Evolutionary conservation across 2,113 vertebrate species (phyloP), one percentile per base, ranked within the genome.

Genomic region (Anhinga anhinga): DNA sequence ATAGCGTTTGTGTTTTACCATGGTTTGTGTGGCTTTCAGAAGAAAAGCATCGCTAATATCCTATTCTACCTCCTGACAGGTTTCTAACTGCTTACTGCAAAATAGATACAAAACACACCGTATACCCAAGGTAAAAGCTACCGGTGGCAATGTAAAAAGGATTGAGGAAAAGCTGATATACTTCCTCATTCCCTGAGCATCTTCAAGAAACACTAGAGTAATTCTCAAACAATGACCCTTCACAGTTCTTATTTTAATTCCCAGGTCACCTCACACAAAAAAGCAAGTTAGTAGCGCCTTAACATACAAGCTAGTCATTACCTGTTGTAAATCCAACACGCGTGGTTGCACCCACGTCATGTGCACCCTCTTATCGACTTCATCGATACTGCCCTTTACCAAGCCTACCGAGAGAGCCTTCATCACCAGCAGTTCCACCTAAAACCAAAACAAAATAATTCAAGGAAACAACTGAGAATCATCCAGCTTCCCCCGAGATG

Each of bases 401-500:
- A 99, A 97, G 4, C 99, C 99, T 30, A 99, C 99, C 0, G 99
- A 99, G 16, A 99, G 99, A 0, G 99, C 99, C 98, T 99, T 99
- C 99, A 99, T 99, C 98, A 99, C 99, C 97, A 99, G 98, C 67
- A 99, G 98, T 96, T 99, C 99, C 98, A 99, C 99, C 99, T 99
- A 49, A 32, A 42, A 50, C 70, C 6, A 45, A 5, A 73, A 53
- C 15, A 23, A 15, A 29, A 15, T 10, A 25, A 34, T 0, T 7
- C 29, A 15, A 13, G 36, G 30, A 7, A 59, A n/a, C 9, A 3
- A 19, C 1, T 5, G 8, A 18, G 5, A 67, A 45, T 4, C 21
- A 11, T 19, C 2, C 36, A 0, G 0, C 16, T 71, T 16, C 8
- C 34, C 61, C 9, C 1, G 2, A 13, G 22, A 10, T 1, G 2